Evolutionary conservation across 2,888 invertebrate species (phyloP).

Genomic region (Diadegma fenestrale): DNA sequence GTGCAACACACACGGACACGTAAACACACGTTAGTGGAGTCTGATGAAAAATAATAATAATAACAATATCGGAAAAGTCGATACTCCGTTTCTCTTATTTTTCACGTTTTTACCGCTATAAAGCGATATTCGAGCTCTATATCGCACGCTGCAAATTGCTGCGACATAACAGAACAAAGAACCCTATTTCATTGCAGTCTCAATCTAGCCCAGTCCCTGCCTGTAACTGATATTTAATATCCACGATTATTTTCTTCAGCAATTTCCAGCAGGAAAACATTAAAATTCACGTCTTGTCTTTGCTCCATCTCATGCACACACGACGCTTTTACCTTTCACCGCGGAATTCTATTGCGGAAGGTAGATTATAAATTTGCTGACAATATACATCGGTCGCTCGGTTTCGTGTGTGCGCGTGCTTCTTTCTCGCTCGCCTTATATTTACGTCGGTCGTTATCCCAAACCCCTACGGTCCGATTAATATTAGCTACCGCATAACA

Average conservation of each 20-base stretch:
- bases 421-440: constrained; percentile 36
- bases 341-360: constrained; percentile 51
- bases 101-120: constrained; percentile 43
- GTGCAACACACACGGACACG: not conserved
- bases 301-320: constrained; percentile 18
- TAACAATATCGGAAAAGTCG: constrained; percentile 57
- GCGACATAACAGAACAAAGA: constrained; percentile 27
- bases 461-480: constrained; percentile 49
- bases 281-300: constrained; percentile 59
- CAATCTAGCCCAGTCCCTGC: constrained; percentile 5
- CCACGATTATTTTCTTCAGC: constrained; percentile 51
- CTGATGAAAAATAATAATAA: constrained; percentile 59
- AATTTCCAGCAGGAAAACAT: constrained; percentile 45
- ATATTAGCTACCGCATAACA: constrained; percentile 54
- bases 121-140: constrained; percentile 45
- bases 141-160: constrained; percentile 44
- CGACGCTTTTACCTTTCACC: constrained; percentile 31
- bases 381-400: not conserved
- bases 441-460: constrained; percentile 60
- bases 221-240: constrained; percentile 59
- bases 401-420: not conserved
- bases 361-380: constrained; percentile 58
- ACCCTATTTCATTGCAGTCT: not conserved
- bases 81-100: constrained; percentile 58
- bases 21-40: constrained; percentile 15